These are phyloP conservation scores for Periplaneta americana DNA, from an alignment of 1,140 invertebrate genomes.

Conservation along the genomic window DNA sequence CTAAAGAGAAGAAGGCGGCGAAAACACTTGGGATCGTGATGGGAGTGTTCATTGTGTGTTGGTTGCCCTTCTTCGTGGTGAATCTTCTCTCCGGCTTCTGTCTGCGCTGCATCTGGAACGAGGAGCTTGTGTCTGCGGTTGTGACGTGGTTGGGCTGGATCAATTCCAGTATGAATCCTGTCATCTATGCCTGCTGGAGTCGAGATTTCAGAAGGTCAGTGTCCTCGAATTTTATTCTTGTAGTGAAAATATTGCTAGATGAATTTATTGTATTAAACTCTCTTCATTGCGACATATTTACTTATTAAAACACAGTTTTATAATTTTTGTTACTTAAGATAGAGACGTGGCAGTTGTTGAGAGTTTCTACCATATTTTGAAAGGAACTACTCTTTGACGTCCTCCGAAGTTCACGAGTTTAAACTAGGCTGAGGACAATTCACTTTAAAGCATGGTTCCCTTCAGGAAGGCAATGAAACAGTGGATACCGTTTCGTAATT, in stretches of 20 bases:
- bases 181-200: conserved; percentile 96
- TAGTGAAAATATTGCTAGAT: too few relatives aligned
- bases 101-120: conserved; percentile 77
- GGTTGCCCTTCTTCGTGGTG: conserved; percentile 97
- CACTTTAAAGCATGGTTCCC: too few relatives aligned
- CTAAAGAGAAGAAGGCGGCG: conserved; percentile 93
- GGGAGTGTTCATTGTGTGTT: conserved; percentile 98
- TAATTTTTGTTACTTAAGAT: neutral
- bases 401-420: too few relatives aligned
- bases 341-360: too few relatives aligned
- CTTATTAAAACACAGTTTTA: neutral
- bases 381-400: too few relatives aligned
- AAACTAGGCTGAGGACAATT: too few relatives aligned
- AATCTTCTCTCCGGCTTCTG: conserved; percentile 91
- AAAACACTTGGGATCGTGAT: conserved; percentile 92
- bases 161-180: conserved; percentile 96
- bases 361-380: too few relatives aligned
- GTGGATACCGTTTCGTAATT: too few relatives aligned
- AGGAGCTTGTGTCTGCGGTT: conserved; percentile 84
- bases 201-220: conserved; percentile 88
- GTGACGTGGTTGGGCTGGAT: conserved; percentile 99
- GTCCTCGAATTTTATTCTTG: too few relatives aligned
- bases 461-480: too few relatives aligned
- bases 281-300: neutral
- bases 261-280: neutral